Percentiles rank a stretch among this genome's conserved stretches.
These are phyloP conservation scores for Sebastolobus alascanus DNA, from an alignment of 2,797 vertebrate genomes.

Conservation along the genomic window DNA sequence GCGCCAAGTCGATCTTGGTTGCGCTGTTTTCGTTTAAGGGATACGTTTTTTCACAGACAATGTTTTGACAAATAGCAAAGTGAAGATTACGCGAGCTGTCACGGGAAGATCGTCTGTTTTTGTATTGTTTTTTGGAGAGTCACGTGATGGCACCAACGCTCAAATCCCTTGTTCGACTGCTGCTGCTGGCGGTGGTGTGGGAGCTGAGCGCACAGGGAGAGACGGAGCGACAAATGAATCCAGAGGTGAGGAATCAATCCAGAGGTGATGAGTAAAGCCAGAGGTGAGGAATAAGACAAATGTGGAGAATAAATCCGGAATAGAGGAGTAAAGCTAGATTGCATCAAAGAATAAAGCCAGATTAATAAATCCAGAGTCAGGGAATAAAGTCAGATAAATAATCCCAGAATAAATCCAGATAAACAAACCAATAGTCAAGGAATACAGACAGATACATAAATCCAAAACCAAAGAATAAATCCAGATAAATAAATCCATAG, in stretches of 20 bases:
- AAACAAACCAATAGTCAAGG: neutral
- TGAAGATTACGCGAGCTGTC: conserved; percentile 25
- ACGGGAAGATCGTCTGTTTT: conserved; percentile 21
- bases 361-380: neutral
- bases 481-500: neutral
- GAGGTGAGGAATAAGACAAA: no score
- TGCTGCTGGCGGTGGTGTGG: conserved; percentile 77
- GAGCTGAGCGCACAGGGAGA: conserved; percentile 73
- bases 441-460: neutral
- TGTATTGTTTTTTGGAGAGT: conserved; percentile 4
- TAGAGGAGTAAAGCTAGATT: neutral
- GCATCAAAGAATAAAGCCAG: no score
- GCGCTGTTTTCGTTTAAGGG: conserved; percentile 17
- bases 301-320: accelerated
- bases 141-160: conserved; percentile 76
- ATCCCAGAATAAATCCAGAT: neutral
- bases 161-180: conserved; percentile 66
- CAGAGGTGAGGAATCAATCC: conserved; percentile 79
- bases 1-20: neutral
- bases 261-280: neutral
- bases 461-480: neutral
- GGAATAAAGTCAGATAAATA: neutral
- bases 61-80: conserved; percentile 75
- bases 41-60: conserved; percentile 49
- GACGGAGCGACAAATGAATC: conserved; percentile 73